Conservation (phyloP, 1,140 invertebrate genomes). For the Gonioctena quinquepunctata region DNA sequence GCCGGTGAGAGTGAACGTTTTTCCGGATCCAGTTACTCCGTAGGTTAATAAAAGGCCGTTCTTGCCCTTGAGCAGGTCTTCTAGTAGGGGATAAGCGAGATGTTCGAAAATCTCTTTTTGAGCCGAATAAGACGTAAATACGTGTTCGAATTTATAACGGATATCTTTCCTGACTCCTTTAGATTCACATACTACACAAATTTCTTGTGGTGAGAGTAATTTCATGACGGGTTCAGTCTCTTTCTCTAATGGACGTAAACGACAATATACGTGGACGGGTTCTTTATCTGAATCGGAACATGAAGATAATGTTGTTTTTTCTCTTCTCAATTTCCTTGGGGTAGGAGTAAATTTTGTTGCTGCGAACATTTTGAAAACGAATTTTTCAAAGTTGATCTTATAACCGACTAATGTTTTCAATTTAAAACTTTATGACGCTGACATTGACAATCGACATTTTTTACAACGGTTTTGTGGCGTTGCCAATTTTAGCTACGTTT, state of each 20-base stretch:
- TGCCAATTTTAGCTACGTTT: too few relatives aligned
- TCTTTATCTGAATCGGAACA: conserved; percentile 55
- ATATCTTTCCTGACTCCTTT: conserved; percentile 65
- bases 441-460: not conserved
- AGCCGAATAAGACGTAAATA: conserved; percentile 77
- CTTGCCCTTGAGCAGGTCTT: conserved; percentile 77
- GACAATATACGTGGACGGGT: conserved; percentile 85
- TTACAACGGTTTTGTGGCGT: not conserved
- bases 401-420: too few relatives aligned
- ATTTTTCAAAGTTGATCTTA: too few relatives aligned
- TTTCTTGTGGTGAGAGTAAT: conserved; percentile 68
- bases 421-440: not conserved
- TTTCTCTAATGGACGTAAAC: conserved; percentile 75
- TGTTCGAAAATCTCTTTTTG: conserved; percentile 87
- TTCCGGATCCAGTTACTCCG: conserved; percentile 94
- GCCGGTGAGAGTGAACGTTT: conserved; percentile 94
- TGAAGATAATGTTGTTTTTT: conserved; percentile 34
- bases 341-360: conserved; percentile 29
- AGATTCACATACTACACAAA: conserved; percentile 70
- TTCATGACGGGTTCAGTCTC: conserved; percentile 72
- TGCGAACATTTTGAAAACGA: conserved; percentile 21
- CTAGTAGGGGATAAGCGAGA: conserved; percentile 85
- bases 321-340: conserved; percentile 25
- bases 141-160: conserved; percentile 78
- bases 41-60: conserved; percentile 94